Evolutionary conservation across 1,140 invertebrate genomes (phyloP), one percentile per base, ranked within the genome.

Genomic region (Anthonomus grandis): DNA sequence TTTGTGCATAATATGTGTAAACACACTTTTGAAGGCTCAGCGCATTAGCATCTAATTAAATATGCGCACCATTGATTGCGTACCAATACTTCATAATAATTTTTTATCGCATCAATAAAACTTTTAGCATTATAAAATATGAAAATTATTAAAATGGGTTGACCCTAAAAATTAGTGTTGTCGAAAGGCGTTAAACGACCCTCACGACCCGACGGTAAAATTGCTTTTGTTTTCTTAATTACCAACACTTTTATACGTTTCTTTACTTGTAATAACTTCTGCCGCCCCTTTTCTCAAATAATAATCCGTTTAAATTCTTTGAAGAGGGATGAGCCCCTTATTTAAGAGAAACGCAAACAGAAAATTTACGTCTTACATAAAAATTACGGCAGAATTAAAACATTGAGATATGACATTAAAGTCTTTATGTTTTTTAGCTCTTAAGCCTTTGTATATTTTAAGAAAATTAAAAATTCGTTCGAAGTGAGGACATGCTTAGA

Each of bases 161-260:
- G 41, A 23, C 46, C 59, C 42, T 52, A 62, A 62, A 64, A 64
- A 62, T 64, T 62, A 62, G 60, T 38, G 44, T 51, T 52, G 49
- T 57, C 31, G 58, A 41, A 54, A 57, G 39, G 21, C 58, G 49
- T 63, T 60, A 63, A 63, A 60, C 39, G 25, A 52, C 47, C 50
- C 57, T 57, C 49, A 54, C 50, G 45, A 48, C 53, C 49, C 9
- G 39, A 59, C 57, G 47, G 48, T 59, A 59, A 59, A 59, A 63
- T 58, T 46, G 59, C 48, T 53, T 64, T 62, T 66, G 55, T 64
- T 66, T 66, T 61, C 57, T 61, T 66, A 66, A 66, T 66, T 66
- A 66, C 64, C 64, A 60, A 60, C 56, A 52, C 64, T 66, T 66
- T 66, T 66, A 66, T 64, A 57, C 57, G 62, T 60, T 66, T 57